These are phyloP conservation scores for Nestor notabilis DNA, from an alignment of 2,113 vertebrate species.

Conservation along the genomic window DNA sequence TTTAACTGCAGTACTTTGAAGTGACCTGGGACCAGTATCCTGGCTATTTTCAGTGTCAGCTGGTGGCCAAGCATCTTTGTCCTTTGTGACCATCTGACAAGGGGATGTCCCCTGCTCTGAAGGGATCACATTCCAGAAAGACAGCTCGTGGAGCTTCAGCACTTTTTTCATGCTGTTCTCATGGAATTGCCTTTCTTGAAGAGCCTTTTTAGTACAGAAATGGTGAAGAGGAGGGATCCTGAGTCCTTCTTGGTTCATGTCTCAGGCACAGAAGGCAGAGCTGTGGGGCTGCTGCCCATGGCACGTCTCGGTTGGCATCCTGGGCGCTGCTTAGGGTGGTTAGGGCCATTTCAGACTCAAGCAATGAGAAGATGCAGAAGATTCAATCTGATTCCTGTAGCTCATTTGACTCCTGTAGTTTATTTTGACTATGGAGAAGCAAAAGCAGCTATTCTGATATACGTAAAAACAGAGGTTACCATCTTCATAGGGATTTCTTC, in stretches of 20 bases:
- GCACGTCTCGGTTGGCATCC: background rate
- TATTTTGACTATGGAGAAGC: background rate
- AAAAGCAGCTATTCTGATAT: background rate
- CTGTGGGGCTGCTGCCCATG: background rate
- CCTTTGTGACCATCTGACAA: background rate
- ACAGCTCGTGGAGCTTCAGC: rapidly evolving
- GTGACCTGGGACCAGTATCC: background rate
- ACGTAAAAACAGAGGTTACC: background rate
- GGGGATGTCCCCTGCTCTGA: background rate
- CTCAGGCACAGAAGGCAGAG: background rate
- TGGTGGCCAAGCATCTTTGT: background rate
- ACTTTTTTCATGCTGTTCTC: background rate
- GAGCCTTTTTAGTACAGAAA: background rate
- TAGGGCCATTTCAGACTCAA: background rate
- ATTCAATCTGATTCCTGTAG: background rate
- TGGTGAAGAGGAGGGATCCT: background rate
- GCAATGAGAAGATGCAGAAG: background rate
- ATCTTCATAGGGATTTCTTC: background rate
- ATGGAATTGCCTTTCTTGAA: background rate
- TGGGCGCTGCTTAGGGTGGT: rapidly evolving
- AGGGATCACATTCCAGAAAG: background rate
- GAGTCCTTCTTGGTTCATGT: background rate
- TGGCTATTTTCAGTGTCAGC: background rate
- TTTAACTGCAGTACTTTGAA: background rate
- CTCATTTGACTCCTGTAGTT: background rate